A percentile compares a stretch with the other conserved stretches of the same genome.
Conservation (phyloP, 2,797 vertebrate species). For the Gobionotothen gibberifrons region DNA sequence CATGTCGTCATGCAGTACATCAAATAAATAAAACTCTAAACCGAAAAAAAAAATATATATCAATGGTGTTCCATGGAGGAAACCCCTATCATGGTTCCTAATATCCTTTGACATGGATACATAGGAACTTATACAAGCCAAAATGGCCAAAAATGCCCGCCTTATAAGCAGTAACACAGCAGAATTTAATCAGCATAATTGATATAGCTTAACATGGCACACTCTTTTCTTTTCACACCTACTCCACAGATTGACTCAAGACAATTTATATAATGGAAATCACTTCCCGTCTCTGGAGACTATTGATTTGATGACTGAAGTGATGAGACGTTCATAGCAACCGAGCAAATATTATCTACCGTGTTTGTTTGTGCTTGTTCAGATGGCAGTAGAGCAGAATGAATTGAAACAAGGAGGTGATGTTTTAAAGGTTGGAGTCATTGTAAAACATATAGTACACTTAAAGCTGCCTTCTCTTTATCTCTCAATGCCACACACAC, state of each 20-base stretch:
- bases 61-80: background rate
- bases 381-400: background rate
- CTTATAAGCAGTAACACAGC: background rate
- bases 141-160: background rate
- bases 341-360: constrained; percentile 26
- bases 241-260: constrained; percentile 13
- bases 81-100: too few relatives aligned
- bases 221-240: constrained; percentile 16
- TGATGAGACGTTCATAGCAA: constrained; percentile 15
- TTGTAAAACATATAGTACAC: constrained; percentile 32
- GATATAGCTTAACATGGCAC: constrained; percentile 18
- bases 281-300: constrained; percentile 10
- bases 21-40: background rate
- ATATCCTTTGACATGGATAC: background rate
- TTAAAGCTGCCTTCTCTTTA: constrained; percentile 1
- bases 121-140: background rate
- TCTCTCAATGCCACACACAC: constrained; percentile 9
- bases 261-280: constrained; percentile 48
- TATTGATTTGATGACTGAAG: constrained; percentile 51
- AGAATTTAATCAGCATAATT: constrained; percentile 7
- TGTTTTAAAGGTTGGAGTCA: constrained; percentile 67
- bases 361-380: constrained; percentile 2
- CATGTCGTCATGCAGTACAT: background rate
- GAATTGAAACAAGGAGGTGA: constrained; percentile 31
- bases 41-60: background rate